Base-by-base conservation (phyloP, 2,113 vertebrate genomes). In the Rana temporaria region DNA sequence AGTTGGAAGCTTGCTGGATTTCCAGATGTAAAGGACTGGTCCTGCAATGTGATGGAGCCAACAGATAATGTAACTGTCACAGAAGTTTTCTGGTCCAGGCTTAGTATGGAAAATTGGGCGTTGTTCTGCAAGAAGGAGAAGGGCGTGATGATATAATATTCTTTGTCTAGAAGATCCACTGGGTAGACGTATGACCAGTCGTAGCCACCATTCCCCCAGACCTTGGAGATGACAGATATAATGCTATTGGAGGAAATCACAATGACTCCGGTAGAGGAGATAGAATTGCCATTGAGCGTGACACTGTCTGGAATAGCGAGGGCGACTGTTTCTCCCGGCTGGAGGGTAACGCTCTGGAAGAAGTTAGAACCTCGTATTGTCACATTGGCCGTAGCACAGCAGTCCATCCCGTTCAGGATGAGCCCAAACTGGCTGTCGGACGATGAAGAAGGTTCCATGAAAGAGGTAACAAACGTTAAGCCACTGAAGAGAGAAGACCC, bases 121-220 rank as follows among this genome's bases (percentile, higher is more conserved):
- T 22, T 14, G 59, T 12, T 22, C 0, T 56, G 67, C 0, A 63
- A 11, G n/a, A 2, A 20, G 6, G 66, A 70, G 32, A 11, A 3
- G 6, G 79, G 67, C 8, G 79, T 81, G 57, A 81, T 14, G 11
- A 72, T n/a, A 14, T 81, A 72, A 24, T 81, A 81, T 15, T 70
- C n/a, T 5, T 15, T 4, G 16, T 24, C 78, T 14, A 81, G 18
- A 4, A 68, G 18, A 0, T 62, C 57, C 1, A 53, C 18, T 15
- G 79, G 79, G 34, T 63, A 81, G n/a, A 81, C 18, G 22, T 71
- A 81, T 6, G 79, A 53, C 1, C 20, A 81, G n/a, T 81, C 79
- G 20, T 71, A 81, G 11, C 68, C 57, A 63, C 32, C 7, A 1
- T 8, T 14, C 20, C 56, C 20, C 55, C 32, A 70, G 34, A 63